Conservation (phyloP, 2,797 vertebrate species). For the Bryconaethiops microstoma region DNA sequence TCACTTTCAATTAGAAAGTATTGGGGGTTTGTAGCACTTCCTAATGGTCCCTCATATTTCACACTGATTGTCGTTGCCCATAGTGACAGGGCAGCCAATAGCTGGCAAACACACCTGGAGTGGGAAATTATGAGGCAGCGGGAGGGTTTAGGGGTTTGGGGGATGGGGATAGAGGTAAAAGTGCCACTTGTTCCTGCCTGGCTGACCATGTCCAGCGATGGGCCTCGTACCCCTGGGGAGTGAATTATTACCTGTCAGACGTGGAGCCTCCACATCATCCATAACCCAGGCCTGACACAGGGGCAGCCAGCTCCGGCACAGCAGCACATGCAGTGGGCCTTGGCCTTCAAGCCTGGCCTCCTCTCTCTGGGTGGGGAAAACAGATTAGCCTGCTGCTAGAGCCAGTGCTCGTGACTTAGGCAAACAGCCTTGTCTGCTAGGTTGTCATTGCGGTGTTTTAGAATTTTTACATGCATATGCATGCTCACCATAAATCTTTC, state of each 20-base stretch:
- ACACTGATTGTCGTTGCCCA: constrained; percentile 56
- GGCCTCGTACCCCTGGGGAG: constrained; percentile 73
- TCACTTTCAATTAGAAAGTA: constrained; percentile 54
- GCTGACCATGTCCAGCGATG: constrained; percentile 65
- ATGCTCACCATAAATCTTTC: neutral
- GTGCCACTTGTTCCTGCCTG: constrained; percentile 49
- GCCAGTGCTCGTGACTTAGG: constrained; percentile 60
- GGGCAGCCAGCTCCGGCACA: constrained; percentile 59
- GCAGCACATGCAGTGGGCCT: constrained; percentile 66
- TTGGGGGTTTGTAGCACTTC: constrained; percentile 36
- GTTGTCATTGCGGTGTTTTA: constrained; percentile 1
- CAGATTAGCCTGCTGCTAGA: constrained; percentile 65
- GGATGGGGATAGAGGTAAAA: constrained; percentile 25
- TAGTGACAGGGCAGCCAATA: constrained; percentile 51
- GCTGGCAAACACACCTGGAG: constrained; percentile 58
- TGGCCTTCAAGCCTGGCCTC: constrained; percentile 66
- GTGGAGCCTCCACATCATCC: constrained; percentile 66
- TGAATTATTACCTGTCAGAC: constrained; percentile 83
- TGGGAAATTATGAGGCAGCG: constrained; percentile 46
- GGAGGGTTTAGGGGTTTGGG: constrained; percentile 11
- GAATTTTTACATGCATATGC: neutral
- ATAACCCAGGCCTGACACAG: constrained; percentile 72
- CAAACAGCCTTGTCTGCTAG: constrained; percentile 28
- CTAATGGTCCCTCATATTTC: constrained; percentile 73
- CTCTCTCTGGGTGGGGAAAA: constrained; percentile 59